Evolutionary conservation across 2,797 vertebrate species (phyloP), one percentile per base, ranked within the genome.

Genomic region (Adelosebastes latens): DNA sequence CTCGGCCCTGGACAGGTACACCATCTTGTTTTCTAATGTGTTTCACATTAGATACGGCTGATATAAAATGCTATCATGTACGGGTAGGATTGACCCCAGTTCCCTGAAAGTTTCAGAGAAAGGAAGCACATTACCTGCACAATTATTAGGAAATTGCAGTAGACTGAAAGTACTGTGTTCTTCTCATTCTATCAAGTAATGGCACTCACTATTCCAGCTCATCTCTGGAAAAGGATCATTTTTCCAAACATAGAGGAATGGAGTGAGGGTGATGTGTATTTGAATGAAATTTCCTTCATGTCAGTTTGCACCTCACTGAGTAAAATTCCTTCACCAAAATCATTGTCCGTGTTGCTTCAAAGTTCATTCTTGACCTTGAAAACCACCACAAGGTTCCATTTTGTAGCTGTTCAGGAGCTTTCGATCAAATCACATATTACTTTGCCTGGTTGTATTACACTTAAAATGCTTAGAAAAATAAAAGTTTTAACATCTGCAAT

Each of bases 1-100:
- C 87, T 95, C 94, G 0, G 95, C 96, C 7, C 90, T 95, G 78
- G 96, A 98, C 96, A 98, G 97, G 98, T 99, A 91, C 13, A 34
- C n/a, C 20, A 22, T 29, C 60, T n/a, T 22, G 13, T 24, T 67
- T 77, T 32, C 6, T 55, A n/a, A 24, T 55, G 13, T 58, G 27
- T 64, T 72, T 76, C 29, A 66, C 9, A 8, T 59, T 31, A 46
- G 53, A 29, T 6, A 29, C 22, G 46, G 49, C 0, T 20, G 46
- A 49, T 18, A 18, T 49, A 18, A 49, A 49, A 49, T 20, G 69
- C 27, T 73, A 74, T 56, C 36, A 13, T 67, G 64, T 9, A 8
- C 14, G 8, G 66, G 75, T 24, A 8, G 3, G 25, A 58, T 59
- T 59, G 14, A 46, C 42, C 16, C 27, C 27, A 18, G 25, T 9